These are phyloP conservation scores for Paracyprichromis sp. DNA, from an alignment of 2,113 vertebrate genomes.

Conservation along the genomic window DNA sequence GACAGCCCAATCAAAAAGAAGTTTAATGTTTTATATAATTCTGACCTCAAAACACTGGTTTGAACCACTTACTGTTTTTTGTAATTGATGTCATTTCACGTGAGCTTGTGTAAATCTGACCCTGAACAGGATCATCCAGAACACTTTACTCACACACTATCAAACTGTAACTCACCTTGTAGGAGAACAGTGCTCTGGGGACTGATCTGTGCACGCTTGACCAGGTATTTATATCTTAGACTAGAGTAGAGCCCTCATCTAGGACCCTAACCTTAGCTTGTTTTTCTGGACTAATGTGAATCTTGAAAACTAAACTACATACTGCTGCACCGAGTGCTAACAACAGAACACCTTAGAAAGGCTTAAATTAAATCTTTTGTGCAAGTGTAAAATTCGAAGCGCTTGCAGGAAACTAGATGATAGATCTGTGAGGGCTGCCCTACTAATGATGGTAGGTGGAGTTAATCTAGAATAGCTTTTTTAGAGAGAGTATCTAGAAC, in stretches of 20 bases:
- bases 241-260: neutral
- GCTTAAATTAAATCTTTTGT: fast-evolving
- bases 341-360: neutral
- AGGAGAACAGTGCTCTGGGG: slow-evolving; percentile 20
- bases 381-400: neutral
- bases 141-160: neutral
- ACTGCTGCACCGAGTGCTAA: neutral
- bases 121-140: neutral
- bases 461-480: neutral
- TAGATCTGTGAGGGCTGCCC: neutral
- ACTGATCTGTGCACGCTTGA: slow-evolving; percentile 13
- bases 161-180: neutral
- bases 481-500: neutral
- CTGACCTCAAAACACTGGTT: neutral
- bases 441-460: neutral
- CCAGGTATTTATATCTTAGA: slow-evolving; percentile 3
- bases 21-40: neutral
- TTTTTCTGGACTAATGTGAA: neutral
- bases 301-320: neutral
- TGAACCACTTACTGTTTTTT: neutral
- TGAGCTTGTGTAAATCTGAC: neutral
- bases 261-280: neutral
- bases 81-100: neutral
- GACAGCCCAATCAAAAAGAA: neutral
- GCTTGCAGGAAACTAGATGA: neutral